Percentiles rank a stretch among this genome's conserved stretches.
These are phyloP conservation scores for Dromas ardeola DNA, from an alignment of 2,113 vertebrate species.

Conservation along the genomic window DNA sequence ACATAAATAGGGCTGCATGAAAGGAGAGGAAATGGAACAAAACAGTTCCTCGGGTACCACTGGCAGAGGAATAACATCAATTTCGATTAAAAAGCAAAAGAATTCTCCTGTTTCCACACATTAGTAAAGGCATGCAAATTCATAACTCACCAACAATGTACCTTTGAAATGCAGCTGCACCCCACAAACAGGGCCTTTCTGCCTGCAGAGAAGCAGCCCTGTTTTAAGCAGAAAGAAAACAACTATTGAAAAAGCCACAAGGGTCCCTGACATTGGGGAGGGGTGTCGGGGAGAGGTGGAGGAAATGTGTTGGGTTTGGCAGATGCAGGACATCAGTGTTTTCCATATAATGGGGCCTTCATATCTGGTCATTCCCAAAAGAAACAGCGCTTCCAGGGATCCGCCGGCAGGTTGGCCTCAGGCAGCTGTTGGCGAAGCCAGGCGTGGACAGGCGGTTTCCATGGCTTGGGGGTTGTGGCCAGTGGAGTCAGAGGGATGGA, in stretches of 20 bases:
- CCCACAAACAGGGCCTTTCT: constrained; percentile 76
- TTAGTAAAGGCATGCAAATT: constrained; percentile 80
- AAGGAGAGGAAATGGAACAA: constrained; percentile 84
- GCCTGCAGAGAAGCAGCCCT: constrained; percentile 76
- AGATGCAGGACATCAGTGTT: constrained; percentile 40
- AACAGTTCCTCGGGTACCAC: constrained; percentile 80
- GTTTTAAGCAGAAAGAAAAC: constrained; percentile 78
- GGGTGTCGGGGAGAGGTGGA: constrained; percentile 33
- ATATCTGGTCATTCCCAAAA: neutral
- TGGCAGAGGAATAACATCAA: constrained; percentile 85
- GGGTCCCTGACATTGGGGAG: constrained; percentile 47
- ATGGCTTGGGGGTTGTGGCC: neutral
- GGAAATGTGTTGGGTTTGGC: constrained; percentile 44
- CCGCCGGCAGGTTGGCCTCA: neutral
- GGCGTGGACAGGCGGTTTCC: neutral
- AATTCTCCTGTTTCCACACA: constrained; percentile 81
- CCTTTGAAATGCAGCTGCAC: constrained; percentile 84
- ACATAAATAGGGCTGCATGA: constrained; percentile 82
- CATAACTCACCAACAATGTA: constrained; percentile 83
- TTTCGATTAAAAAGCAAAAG: constrained; percentile 78
- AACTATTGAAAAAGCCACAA: constrained; percentile 74
- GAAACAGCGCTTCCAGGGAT: neutral
- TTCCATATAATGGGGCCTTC: constrained; percentile 63
- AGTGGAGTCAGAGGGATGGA: fast-evolving
- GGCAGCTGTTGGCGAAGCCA: constrained; percentile 29